Evolutionary conservation across 2,113 vertebrate species (phyloP), one percentile per base, ranked within the genome.

Genomic region (Percopsis transmontana): DNA sequence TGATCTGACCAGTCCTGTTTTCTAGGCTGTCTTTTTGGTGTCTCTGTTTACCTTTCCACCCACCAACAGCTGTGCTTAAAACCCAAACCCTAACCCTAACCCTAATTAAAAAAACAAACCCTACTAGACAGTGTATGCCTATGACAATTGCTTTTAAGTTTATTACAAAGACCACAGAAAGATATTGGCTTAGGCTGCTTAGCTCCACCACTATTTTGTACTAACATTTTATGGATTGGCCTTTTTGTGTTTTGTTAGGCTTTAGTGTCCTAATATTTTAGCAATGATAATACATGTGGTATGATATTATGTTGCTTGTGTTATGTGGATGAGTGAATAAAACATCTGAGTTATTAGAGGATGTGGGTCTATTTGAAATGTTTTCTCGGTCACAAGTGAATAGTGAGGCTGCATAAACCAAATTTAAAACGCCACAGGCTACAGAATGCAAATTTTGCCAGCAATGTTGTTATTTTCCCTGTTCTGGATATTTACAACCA

Each of bases 41-140:
- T 48, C 39, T 59, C 10, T 81, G 75, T 79, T 84, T 74, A 65
- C 63, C 58, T 47, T 45, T 73, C 68, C 47, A 18, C 61, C 79
- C 79, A 79, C 84, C 80, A 62, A 79, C 66, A 66, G 42, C 77
- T 23, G 23, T 23, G 40, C 72, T 74, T 23, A 75, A 75, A 62
- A 24, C n/a, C 64, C 39, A n/a, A n/a, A n/a, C n/a, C n/a, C n/a
- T n/a, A n/a, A n/a, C n/a, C n/a, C n/a, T n/a, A n/a, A n/a, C n/a
- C n/a, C n/a, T n/a, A n/a, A n/a, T n/a, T 72, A 13, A 45, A 20
- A 70, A 66, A 53, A 77, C 67, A 66, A 21, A 14, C 51, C 40
- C 40, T 81, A 68, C 83, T 76, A 66, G 59, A 70, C 74, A 74
- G 58, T 53, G 41, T 69, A 13, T 55, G 66, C 14, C 44, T 58